These are phyloP conservation scores for Pterocles gutturalis DNA, from an alignment of 2,113 vertebrate species.

Conservation along the genomic window DNA sequence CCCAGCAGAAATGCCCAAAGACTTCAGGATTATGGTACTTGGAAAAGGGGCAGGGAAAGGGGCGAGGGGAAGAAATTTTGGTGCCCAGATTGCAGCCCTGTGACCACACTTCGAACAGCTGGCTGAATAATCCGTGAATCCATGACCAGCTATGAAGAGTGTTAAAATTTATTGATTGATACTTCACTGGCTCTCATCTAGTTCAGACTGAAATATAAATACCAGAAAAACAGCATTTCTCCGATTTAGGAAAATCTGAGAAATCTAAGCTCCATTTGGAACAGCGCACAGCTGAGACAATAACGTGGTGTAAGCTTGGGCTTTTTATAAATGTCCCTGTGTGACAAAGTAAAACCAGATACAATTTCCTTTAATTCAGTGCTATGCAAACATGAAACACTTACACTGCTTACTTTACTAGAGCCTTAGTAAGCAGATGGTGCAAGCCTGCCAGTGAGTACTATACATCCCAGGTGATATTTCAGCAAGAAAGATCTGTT, in stretches of 20 bases:
- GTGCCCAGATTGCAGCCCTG: not conserved
- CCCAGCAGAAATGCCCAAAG: not conserved
- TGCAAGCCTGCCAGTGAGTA: slow-evolving; percentile 42
- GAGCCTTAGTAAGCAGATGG: slow-evolving; percentile 60
- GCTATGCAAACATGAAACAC: not conserved
- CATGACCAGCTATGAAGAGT: not conserved
- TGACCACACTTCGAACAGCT: not conserved
- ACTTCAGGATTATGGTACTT: not conserved
- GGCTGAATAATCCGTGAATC: not conserved
- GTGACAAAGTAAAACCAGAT: not conserved
- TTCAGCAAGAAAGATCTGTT: slow-evolving; percentile 68
- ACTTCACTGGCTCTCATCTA: not conserved
- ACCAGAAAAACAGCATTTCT: not conserved
- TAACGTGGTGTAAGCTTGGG: not conserved
- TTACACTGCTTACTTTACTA: not conserved
- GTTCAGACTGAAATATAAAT: not conserved
- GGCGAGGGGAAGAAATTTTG: not conserved
- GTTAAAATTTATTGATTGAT: not conserved
- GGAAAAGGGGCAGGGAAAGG: rapidly evolving
- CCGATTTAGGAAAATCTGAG: not conserved
- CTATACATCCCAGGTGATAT: slow-evolving; percentile 66
- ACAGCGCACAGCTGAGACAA: not conserved
- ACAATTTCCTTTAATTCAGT: not conserved
- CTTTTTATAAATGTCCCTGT: not conserved
- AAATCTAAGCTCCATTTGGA: not conserved